Percentiles rank a stretch among this genome's conserved stretches.
These are phyloP conservation scores for Pristionchus maxplancki DNA, from an alignment of 2,888 invertebrate genomes.

Conservation along the genomic window DNA sequence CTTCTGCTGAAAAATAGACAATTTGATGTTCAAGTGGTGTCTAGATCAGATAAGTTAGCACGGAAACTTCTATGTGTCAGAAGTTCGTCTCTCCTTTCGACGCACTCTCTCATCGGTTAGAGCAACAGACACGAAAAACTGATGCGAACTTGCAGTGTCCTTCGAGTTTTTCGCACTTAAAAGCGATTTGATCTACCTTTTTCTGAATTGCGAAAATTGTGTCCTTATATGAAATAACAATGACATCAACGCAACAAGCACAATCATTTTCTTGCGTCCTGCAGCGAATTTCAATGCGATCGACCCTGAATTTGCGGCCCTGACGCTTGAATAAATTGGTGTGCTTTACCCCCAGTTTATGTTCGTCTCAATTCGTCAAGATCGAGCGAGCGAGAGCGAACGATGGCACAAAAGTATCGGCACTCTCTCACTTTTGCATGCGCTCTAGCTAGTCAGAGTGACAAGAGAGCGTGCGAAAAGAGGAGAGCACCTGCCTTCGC, in stretches of 20 bases:
- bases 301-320: background rate
- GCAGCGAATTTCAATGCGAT: background rate
- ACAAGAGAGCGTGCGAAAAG: background rate
- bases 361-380: background rate
- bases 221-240: no score
- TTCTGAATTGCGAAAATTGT: background rate
- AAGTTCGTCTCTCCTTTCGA: no score
- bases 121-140: background rate
- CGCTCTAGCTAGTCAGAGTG: background rate
- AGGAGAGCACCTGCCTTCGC: background rate
- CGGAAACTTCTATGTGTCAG: background rate
- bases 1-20: background rate
- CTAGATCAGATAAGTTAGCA: background rate
- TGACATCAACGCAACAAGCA: no score
- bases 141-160: background rate
- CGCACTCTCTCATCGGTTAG: no score
- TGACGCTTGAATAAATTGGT: background rate
- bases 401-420: background rate
- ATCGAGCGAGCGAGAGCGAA: background rate
- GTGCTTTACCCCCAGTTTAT: background rate
- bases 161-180: background rate
- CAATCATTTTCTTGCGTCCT: background rate
- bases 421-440: background rate
- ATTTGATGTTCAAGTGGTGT: background rate
- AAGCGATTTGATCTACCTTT: background rate